phyloP scores from a whole-genome alignment of 2,797 vertebrate genomes.

The Gymnothorax reevesii region DNA sequence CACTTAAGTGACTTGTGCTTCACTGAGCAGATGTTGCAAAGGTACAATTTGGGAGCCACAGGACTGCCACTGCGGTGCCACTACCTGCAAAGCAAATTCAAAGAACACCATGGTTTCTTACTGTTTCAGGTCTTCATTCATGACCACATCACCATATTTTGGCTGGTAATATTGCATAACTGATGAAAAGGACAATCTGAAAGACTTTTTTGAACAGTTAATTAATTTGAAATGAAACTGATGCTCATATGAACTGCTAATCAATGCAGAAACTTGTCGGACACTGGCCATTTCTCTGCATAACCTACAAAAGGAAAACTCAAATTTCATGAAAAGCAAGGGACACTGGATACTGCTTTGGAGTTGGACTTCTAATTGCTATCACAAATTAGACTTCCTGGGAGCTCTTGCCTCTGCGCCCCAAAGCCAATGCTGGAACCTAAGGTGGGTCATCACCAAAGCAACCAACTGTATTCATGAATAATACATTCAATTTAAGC shows the following conservation, averaged over 20 bases:
- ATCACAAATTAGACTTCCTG: background rate
- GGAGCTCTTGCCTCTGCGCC: background rate
- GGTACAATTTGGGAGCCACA: background rate
- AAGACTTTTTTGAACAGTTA: background rate
- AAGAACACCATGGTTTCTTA: background rate
- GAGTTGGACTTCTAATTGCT: background rate
- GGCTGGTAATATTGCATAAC: background rate
- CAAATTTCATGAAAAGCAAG: background rate
- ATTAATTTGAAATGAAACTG: background rate
- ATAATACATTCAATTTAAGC: background rate
- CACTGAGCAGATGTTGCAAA: background rate
- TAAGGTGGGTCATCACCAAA: background rate
- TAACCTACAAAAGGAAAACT: background rate
- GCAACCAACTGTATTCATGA: conserved; percentile 1
- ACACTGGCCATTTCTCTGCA: background rate
- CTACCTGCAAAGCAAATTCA: background rate
- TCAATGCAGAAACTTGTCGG: background rate
- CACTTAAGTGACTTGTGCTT: background rate
- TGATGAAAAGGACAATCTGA: background rate
- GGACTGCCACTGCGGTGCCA: too few relatives aligned
- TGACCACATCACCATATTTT: background rate
- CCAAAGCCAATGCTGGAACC: background rate
- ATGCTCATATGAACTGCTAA: background rate
- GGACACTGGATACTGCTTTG: background rate
- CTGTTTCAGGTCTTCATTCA: conserved; percentile 9